Base-by-base conservation (phyloP, 2,113 vertebrate genomes). In the Tachysurus vachellii region DNA sequence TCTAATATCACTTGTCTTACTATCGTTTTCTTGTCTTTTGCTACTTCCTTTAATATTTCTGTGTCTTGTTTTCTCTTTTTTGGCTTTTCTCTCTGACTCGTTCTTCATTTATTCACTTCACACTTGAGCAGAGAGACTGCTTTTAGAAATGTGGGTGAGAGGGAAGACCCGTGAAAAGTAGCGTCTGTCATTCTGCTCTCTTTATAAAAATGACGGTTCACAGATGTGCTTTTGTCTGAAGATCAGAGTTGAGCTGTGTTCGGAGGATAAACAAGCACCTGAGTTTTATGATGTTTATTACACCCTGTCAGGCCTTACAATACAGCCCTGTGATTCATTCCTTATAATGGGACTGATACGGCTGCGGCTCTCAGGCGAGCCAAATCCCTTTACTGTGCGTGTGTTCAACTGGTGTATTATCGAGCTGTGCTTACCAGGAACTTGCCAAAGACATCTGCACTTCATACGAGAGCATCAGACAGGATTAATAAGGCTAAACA, bases 401-500 rank as follows among this genome's bases (percentile, higher is more conserved):
- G 68, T 61, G 70, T 28, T 36, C 57, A 68, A 62, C 66, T 82
- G 84, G 47, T 68, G 5, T 83, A 59, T 11, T 54, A n/a, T 73
- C 11, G 85, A 59, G 61, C 79, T n/a, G 14, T 79, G 77, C 85
- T 86, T 81, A 71, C 62, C 50, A 81, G 77, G 85, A 86, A 81
- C 77, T 81, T 50, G 53, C 79, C 80, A 80, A 81, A 59, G 77
- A 57, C 59, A 36, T 56, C 50, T 66, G n/a, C 47, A 28, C 77
- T 81, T 82, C 64, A 70, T 76, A 73, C 54, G n/a, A 66, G 59
- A 53, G 54, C 66, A 87, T 76, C 88, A 92, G 91, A 92, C 88
- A 68, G 92, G 93, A 94, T 93, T 94, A 92, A 92, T 91, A 92
- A 91, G 91, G 87, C 90, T 91, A 89, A 86, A 88, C 80, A 75